phyloP scores from a whole-genome alignment of 2,888 invertebrate species.

The Megamerina dolium region DNA sequence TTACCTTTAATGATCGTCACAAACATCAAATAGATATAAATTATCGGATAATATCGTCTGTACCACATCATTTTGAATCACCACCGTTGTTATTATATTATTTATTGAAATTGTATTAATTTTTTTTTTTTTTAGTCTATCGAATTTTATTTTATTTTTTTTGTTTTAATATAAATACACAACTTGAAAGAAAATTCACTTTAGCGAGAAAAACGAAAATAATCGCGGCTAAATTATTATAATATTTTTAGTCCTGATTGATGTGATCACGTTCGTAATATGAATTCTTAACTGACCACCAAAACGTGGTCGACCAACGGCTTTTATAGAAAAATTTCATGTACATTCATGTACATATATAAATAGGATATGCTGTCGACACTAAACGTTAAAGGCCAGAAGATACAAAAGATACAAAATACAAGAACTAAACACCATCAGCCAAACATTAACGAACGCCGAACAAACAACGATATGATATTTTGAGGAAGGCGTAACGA shows the following conservation, averaged over 20 bases:
- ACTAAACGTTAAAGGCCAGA: slow-evolving; percentile 18
- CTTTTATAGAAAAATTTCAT: slow-evolving; percentile 36
- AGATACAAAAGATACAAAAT: slow-evolving; percentile 14
- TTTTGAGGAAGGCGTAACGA: too few species aligned
- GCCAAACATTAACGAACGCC: too few species aligned
- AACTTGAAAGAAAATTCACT: background rate
- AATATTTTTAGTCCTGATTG: too few species aligned
- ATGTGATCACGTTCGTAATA: too few species aligned
- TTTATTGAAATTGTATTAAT: background rate
- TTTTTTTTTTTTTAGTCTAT: too few species aligned
- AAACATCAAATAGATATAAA: slow-evolving; percentile 16
- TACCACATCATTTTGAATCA: slow-evolving; percentile 5
- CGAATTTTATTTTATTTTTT: too few species aligned
- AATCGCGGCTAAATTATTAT: too few species aligned
- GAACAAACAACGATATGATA: too few species aligned
- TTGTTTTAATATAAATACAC: too few species aligned
- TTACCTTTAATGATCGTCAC: slow-evolving; percentile 21
- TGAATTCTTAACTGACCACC: slow-evolving; percentile 21
- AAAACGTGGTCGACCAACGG: slow-evolving; percentile 30
- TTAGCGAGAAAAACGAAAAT: background rate
- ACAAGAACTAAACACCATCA: slow-evolving; percentile 1
- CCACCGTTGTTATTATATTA: background rate
- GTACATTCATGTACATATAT: slow-evolving; percentile 3
- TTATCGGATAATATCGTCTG: slow-evolving; percentile 10
- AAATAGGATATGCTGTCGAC: too few species aligned